Percentiles rank a stretch among this genome's conserved stretches.
Conservation (phyloP, 2,797 vertebrate genomes). For the Acridotheres tristis region DNA sequence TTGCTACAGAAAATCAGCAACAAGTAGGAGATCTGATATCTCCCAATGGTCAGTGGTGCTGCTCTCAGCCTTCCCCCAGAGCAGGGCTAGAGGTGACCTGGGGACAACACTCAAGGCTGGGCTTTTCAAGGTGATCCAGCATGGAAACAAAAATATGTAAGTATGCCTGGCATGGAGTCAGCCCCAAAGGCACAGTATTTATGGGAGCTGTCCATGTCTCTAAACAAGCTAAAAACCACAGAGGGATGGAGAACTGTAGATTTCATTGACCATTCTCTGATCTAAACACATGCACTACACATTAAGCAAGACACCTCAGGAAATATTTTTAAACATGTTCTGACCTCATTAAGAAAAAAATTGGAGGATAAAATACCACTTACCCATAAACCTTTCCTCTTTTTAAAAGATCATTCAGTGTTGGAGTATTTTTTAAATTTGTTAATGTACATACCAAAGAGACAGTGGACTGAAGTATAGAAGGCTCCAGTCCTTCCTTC, state of each 20-base stretch:
- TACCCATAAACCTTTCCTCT: not conserved
- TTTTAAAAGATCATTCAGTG: not conserved
- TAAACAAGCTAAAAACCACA: not conserved
- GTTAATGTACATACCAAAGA: not conserved
- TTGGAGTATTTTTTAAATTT: fast-evolving
- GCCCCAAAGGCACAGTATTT: not conserved
- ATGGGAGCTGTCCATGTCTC: not conserved
- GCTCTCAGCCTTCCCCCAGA: not conserved
- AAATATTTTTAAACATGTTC: not conserved
- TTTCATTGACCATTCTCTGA: not conserved
- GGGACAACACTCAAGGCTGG: not conserved
- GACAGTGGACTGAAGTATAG: not conserved
- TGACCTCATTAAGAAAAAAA: not conserved
- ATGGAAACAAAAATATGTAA: not conserved
- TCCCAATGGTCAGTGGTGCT: not conserved
- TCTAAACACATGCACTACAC: not conserved
- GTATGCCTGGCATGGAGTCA: not conserved
- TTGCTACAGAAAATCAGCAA: not conserved
- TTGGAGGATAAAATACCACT: not conserved
- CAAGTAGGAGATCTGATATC: not conserved
- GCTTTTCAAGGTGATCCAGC: not conserved
- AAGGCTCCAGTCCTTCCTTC: not conserved
- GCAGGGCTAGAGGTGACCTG: not conserved
- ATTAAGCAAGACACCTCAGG: not conserved
- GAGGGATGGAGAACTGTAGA: not conserved